Conservation (phyloP, 2,888 invertebrate genomes). For the Netelia melanura region DNA sequence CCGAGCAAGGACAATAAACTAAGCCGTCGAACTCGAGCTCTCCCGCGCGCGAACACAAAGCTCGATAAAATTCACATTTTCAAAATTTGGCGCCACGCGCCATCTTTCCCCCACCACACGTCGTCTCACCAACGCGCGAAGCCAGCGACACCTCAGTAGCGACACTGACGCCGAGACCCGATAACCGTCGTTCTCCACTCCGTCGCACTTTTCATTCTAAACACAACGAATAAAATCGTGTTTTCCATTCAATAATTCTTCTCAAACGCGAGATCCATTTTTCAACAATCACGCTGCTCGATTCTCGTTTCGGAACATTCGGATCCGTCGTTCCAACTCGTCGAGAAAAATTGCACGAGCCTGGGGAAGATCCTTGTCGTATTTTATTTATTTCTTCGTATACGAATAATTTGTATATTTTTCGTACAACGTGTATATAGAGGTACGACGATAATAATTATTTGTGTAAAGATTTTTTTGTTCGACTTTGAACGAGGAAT, state of each 20-base stretch:
- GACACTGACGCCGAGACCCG: neutral
- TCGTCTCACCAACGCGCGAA: neutral
- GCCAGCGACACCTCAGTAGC: neutral
- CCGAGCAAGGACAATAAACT: neutral
- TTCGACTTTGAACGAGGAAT: slow-evolving; percentile 29
- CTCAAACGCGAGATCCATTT: neutral
- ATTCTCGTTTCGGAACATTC: too few species aligned
- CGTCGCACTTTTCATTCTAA: slow-evolving; percentile 2
- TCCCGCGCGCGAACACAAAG: slow-evolving; percentile 12
- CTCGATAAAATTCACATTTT: slow-evolving; percentile 52
- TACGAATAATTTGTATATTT: neutral
- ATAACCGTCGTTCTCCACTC: neutral
- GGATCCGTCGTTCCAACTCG: too few species aligned
- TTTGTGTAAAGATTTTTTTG: neutral
- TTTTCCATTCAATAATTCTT: slow-evolving; percentile 1
- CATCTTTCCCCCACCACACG: neutral
- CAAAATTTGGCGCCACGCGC: slow-evolving; percentile 1
- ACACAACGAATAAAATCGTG: neutral
- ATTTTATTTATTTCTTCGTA: neutral
- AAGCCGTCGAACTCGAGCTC: neutral
- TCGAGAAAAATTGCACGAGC: too few species aligned
- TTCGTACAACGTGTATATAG: neutral
- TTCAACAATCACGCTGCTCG: too few species aligned
- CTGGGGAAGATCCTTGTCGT: too few species aligned
- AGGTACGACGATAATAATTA: neutral